Evolutionary conservation across 2,113 vertebrate genomes (phyloP), one percentile per base, ranked within the genome.

Genomic region (Eublepharis macularius): DNA sequence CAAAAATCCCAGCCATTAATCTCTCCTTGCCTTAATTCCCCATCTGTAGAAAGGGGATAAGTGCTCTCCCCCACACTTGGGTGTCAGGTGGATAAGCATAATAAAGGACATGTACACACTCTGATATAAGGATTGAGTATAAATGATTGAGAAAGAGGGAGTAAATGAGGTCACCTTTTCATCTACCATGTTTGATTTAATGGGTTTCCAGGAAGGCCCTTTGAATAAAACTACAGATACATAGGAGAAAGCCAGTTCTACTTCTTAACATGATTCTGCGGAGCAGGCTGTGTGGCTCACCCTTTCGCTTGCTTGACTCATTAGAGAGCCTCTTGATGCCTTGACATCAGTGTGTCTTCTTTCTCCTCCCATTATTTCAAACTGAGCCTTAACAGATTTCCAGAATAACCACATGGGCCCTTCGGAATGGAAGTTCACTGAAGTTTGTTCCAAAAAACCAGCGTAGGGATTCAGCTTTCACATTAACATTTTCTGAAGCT

Each of bases 1-100:
- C 74, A 77, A 80, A 86, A 86, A 80, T 86, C 84, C 77, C 57
- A 85, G 51, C 51, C 54, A 65, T 80, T 86, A 86, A 80, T 80
- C 77, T 73, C 84, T 57, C 76, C 39, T 36, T 41, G 51, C 51
- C 81, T 83, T 83, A 83, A 83, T 83, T 39, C 77, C 43, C 84
- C 70, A 73, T 63, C 69, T 86, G 77, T 69, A 65, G 77, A 73
- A 86, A 74, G 54, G 54, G 84, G 84, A 86, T 80, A 80, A 80
- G 41, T 49, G 47, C 32, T 57, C 76, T 49, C 36, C 7, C 69
- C 72, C 54, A 36, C 77, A 65, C 76, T n/a, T 63, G 51, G 57
- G 84, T 74, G 77, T 86, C 54, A 73, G 51, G 69, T 65, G 70
- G 84, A 73, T 86, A 63, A 86, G 76, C 76, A 73, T 74, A 80